These are phyloP conservation scores for Cichlasoma orientale DNA, from an alignment of 2,797 vertebrate genomes.

Conservation along the genomic window DNA sequence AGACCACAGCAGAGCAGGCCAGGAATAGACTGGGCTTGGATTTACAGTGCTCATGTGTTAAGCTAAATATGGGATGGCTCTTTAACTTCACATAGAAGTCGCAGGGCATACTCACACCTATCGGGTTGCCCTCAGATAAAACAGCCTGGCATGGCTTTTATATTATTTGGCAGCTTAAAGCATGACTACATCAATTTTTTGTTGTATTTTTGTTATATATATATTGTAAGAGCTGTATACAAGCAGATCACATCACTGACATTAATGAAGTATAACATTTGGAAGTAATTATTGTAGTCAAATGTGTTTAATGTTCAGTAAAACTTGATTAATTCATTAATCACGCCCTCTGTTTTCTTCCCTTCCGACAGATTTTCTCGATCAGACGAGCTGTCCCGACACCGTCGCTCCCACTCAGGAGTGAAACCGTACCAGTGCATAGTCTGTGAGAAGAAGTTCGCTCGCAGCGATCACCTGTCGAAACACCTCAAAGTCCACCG, in stretches of 20 bases:
- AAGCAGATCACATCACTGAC: not conserved
- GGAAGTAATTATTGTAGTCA: not conserved
- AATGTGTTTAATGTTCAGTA: not conserved
- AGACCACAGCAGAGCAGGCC: slow-evolving; percentile 48
- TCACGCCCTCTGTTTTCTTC: not conserved
- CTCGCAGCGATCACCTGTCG: slow-evolving; percentile 96
- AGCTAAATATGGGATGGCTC: slow-evolving; percentile 63
- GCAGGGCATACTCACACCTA: slow-evolving; percentile 45
- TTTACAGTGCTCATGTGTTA: slow-evolving; percentile 61
- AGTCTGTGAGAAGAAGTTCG: slow-evolving; percentile 95
- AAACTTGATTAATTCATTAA: not conserved
- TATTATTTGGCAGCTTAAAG: slow-evolving; percentile 24
- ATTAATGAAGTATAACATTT: not conserved
- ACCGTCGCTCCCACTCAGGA: slow-evolving; percentile 93
- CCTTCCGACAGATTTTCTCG: slow-evolving; percentile 88
- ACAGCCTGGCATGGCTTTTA: slow-evolving; percentile 12
- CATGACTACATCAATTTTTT: slow-evolving; percentile 5
- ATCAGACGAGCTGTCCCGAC: slow-evolving; percentile 92
- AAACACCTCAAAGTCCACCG: slow-evolving; percentile 98
- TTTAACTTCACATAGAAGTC: slow-evolving; percentile 49
- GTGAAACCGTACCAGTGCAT: slow-evolving; percentile 96
- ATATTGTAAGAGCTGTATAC: not conserved
- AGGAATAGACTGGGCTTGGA: slow-evolving; percentile 62
- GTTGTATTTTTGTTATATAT: not conserved
- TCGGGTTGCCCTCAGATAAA: slow-evolving; percentile 55